Conservation (phyloP, 2,797 vertebrate species). For the Megaceryle alcyon region DNA sequence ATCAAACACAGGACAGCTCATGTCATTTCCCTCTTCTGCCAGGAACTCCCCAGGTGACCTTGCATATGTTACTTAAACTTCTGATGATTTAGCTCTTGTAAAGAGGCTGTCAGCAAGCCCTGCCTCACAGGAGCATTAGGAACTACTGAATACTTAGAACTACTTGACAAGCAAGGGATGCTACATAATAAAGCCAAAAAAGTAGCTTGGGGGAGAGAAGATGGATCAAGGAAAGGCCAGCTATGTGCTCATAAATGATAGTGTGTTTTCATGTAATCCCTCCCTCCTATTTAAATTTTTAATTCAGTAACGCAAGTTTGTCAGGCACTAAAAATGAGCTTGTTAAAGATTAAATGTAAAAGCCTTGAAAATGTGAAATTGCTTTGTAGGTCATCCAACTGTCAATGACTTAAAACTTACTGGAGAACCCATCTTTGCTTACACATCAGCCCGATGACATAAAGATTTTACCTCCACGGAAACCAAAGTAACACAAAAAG, state of each 20-base stretch:
- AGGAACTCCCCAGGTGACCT: not conserved
- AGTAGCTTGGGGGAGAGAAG: not conserved
- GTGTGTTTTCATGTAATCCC: not conserved
- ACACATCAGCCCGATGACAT: not conserved
- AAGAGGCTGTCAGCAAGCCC: not conserved
- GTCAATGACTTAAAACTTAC: not conserved
- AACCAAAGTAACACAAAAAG: not conserved
- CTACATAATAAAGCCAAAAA: not conserved
- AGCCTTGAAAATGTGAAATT: not conserved
- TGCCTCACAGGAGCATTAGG: not conserved
- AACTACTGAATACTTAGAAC: not conserved
- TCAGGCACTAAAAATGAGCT: not conserved
- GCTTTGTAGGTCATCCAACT: not conserved
- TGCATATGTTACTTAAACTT: not conserved
- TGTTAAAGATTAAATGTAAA: constrained; percentile 18
- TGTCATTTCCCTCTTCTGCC: not conserved
- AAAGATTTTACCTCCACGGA: not conserved
- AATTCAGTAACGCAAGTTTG: not conserved
- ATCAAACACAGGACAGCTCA: not conserved
- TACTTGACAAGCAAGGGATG: not conserved
- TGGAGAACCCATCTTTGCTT: not conserved
- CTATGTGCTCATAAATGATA: not conserved
- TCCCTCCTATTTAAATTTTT: not conserved
- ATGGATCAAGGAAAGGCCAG: not conserved
- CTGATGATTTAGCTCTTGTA: not conserved